phyloP scores from a whole-genome alignment of 35 echinoderm and acorn worm genomes.

The Chiridota heheva region DNA sequence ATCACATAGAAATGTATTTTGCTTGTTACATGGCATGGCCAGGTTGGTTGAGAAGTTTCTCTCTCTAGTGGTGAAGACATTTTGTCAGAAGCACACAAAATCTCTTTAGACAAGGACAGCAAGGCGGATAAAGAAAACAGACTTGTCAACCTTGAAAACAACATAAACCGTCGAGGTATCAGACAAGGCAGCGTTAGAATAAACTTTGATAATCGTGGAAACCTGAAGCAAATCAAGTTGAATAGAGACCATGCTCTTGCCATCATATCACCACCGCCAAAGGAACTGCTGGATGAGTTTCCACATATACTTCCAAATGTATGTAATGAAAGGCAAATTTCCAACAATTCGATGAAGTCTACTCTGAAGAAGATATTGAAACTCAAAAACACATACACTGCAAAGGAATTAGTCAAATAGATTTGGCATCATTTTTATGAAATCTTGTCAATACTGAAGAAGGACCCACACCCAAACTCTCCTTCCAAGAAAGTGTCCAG shows the following conservation, averaged over 20 bases:
- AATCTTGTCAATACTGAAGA: constrained; percentile 50
- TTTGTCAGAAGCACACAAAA: constrained; percentile 34
- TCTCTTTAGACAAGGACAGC: too few species aligned
- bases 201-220: constrained; percentile 7
- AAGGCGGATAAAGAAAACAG: constrained; percentile 5
- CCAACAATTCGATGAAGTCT: not conserved
- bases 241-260: constrained; percentile 27
- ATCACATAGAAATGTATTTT: constrained; percentile 18
- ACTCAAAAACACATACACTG: not conserved
- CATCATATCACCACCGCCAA: not conserved
- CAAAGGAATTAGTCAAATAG: constrained; percentile 1
- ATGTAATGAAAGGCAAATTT: not conserved
- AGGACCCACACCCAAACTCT: constrained; percentile 30
- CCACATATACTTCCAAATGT: constrained; percentile 5
- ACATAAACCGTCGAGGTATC: constrained; percentile 9
- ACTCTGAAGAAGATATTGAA: not conserved
- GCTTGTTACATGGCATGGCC: constrained; percentile 43
- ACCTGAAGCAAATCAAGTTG: constrained; percentile 14
- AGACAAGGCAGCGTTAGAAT: constrained; percentile 14
- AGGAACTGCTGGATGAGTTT: not conserved
- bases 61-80: constrained; percentile 37
- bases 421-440: constrained; percentile 45
- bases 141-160: constrained; percentile 17
- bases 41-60: constrained; percentile 68
- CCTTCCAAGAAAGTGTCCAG: not conserved